These are phyloP conservation scores for Hyperopisus bebe DNA, from an alignment of 2,113 vertebrate species.

Conservation along the genomic window DNA sequence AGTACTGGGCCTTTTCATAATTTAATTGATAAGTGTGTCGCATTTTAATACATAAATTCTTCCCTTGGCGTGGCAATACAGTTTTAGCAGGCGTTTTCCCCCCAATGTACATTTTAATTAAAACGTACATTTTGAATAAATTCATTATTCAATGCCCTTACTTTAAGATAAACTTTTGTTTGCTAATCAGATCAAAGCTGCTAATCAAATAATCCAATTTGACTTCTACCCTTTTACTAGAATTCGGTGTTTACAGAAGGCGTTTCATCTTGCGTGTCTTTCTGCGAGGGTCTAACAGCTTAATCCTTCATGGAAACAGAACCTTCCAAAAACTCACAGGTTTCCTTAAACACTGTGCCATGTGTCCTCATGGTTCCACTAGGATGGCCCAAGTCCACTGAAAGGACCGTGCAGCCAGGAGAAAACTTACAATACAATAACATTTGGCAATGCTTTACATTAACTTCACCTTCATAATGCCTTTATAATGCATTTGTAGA, in stretches of 20 bases:
- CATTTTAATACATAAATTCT: conserved; percentile 7
- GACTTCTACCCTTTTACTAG: neutral
- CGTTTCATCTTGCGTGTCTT: neutral
- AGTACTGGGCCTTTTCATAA: neutral
- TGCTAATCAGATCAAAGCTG: neutral
- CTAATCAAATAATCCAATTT: neutral
- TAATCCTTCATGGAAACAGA: neutral
- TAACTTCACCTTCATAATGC: neutral
- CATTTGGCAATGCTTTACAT: neutral
- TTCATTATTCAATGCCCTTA: neutral
- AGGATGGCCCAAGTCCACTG: neutral
- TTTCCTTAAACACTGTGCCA: neutral
- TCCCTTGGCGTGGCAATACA: neutral
- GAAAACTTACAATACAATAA: neutral
- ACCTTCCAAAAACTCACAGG: neutral
- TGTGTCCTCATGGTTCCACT: neutral
- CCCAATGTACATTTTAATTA: neutral
- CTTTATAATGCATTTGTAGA: neutral
- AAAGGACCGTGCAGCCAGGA: neutral
- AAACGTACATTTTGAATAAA: neutral
- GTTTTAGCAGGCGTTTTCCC: neutral
- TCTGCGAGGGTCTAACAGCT: neutral
- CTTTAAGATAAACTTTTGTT: neutral
- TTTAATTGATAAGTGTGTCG: neutral
- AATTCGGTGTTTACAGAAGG: neutral